Evolutionary conservation across 2,113 vertebrate genomes (phyloP).

Genomic region (Shinisaurus crocodilurus): DNA sequence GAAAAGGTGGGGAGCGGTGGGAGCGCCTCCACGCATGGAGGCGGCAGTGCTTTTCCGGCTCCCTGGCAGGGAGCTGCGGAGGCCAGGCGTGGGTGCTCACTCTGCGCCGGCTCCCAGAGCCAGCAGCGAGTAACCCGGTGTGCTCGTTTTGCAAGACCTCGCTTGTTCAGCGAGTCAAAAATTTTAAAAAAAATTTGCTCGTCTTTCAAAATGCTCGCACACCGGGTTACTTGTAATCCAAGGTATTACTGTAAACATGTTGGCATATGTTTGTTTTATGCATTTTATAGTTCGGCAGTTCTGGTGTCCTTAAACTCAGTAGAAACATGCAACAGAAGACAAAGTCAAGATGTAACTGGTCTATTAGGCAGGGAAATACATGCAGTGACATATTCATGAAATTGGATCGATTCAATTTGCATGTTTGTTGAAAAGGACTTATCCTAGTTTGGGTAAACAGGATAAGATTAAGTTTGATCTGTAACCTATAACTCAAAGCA

Average conservation of each 20-base stretch:
- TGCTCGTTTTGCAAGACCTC: too few relatives aligned
- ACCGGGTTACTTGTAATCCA: too few relatives aligned
- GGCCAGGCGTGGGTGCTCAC: too few relatives aligned
- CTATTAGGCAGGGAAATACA: slow-evolving; percentile 7
- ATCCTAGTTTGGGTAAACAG: background rate
- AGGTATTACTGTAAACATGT: slow-evolving; percentile 16
- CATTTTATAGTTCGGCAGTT: background rate
- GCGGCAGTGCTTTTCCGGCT: too few relatives aligned
- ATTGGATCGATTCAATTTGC: background rate
- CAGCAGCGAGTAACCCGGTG: too few relatives aligned
- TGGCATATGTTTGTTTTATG: slow-evolving; percentile 20
- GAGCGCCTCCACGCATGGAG: too few relatives aligned
- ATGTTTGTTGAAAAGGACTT: slow-evolving; percentile 17
- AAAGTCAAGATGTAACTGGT: slow-evolving; percentile 2
- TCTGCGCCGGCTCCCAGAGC: too few relatives aligned
- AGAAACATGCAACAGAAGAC: background rate
- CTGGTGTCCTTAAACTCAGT: background rate
- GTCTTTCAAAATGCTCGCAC: too few relatives aligned
- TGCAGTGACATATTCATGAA: background rate
- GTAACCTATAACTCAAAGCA: background rate
- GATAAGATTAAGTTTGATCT: slow-evolving; percentile 28
- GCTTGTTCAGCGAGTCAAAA: too few relatives aligned
- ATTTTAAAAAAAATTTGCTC: too few relatives aligned
- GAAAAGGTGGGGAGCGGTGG: too few relatives aligned
- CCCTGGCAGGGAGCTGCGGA: too few relatives aligned